Percentiles rank a stretch among this genome's conserved stretches.
phyloP scores from a whole-genome alignment of 1,140 invertebrate genomes.

The Babylonia areolata region DNA sequence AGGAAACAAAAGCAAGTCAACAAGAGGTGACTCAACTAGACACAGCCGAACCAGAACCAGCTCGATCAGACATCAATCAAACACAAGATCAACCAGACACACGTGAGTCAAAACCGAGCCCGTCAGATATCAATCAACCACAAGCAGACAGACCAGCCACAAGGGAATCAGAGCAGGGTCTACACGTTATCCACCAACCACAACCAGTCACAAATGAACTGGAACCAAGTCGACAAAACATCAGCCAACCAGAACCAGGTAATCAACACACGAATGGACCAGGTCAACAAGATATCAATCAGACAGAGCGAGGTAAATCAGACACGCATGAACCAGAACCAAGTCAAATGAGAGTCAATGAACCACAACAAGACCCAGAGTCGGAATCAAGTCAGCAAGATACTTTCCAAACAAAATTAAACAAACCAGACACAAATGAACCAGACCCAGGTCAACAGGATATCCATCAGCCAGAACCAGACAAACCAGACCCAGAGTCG shows the following conservation, averaged over 20 bases:
- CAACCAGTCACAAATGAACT: neutral
- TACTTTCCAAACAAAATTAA: no score
- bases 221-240: no score
- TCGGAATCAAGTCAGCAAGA: no score
- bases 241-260: no score
- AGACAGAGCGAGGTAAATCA: neutral
- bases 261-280: neutral
- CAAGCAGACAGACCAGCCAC: no score
- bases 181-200: neutral
- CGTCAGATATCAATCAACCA: no score
- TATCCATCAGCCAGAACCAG: no score
- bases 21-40: neutral
- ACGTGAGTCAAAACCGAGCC: neutral
- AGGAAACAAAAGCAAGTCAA: neutral
- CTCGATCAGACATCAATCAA: neutral
- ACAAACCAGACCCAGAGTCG: no score
- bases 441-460: no score
- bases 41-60: neutral
- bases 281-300: no score
- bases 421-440: no score
- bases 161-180: no score
- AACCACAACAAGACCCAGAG: neutral
- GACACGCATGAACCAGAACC: neutral
- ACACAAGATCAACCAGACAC: neutral
- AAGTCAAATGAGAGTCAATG: neutral